Percentiles rank a stretch among this genome's conserved stretches.
Conservation (phyloP, 2,888 invertebrate species). For the Pherbina coryleti region DNA sequence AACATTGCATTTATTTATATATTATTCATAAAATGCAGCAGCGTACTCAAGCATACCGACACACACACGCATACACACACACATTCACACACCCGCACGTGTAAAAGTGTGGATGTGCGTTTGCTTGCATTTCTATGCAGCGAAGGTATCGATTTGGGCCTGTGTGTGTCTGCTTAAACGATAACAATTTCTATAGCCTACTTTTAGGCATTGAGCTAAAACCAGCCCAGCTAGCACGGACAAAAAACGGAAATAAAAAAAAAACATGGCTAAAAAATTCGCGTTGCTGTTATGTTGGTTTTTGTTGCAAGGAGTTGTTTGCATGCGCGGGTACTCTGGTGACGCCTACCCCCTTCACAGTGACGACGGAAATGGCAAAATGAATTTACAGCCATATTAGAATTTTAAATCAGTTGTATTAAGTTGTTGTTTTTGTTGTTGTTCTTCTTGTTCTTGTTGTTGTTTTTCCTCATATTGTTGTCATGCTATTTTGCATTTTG, state of each 20-base stretch:
- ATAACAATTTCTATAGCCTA: conserved; percentile 35
- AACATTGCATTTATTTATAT: conserved; percentile 40
- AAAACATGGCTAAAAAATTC: no score
- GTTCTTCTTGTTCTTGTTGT: conserved; percentile 1
- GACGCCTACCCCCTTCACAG: background rate
- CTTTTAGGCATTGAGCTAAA: conserved; percentile 10
- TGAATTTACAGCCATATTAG: conserved; percentile 33
- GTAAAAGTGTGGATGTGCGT: background rate
- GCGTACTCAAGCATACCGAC: background rate
- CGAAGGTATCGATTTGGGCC: background rate
- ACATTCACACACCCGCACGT: background rate
- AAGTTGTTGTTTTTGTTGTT: conserved; percentile 24
- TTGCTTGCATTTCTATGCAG: background rate
- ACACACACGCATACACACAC: background rate
- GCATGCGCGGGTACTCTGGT: background rate
- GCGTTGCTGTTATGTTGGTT: background rate
- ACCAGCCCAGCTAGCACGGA: background rate
- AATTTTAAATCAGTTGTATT: conserved; percentile 35
- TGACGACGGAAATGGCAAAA: conserved; percentile 33
- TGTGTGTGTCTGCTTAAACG: conserved; percentile 27
- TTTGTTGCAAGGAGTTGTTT: background rate
- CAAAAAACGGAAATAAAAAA: no score
- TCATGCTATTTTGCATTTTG: background rate
- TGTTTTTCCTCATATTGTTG: conserved; percentile 19
- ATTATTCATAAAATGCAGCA: conserved; percentile 38